These are phyloP conservation scores for Etia nguti DNA, from an alignment of 2,113 vertebrate genomes.

Conservation along the genomic window DNA sequence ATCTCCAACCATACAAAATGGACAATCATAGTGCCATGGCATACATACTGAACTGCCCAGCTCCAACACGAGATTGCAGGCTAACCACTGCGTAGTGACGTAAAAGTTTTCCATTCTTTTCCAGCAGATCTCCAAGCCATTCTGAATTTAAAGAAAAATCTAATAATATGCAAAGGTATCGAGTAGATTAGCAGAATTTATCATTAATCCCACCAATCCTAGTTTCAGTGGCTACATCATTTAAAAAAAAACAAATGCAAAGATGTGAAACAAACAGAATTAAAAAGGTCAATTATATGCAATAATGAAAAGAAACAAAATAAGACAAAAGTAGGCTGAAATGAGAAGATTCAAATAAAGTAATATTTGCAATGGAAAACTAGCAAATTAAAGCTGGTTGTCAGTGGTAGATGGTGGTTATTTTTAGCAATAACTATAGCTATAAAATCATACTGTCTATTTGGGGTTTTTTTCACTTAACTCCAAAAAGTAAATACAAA, in stretches of 20 bases:
- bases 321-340: neutral
- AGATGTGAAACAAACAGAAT: neutral
- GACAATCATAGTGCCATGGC: neutral
- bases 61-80: accelerated
- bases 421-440: neutral
- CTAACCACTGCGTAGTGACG: neutral
- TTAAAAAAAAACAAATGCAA: neutral
- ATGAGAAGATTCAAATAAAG: neutral
- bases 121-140: neutral
- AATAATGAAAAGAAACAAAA: too few species aligned
- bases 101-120: neutral
- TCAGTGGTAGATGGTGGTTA: neutral
- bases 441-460: neutral
- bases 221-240: neutral
- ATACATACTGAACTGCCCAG: neutral
- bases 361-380: neutral
- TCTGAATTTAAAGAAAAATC: neutral
- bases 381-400: neutral
- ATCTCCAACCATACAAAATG: neutral
- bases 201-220: neutral
- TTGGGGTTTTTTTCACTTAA: neutral
- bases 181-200: accelerated
- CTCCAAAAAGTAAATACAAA: neutral
- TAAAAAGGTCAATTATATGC: too few species aligned
- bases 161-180: accelerated